A percentile compares a stretch with the other conserved stretches of the same genome.
These are phyloP conservation scores for Scotopteryx bipunctaria DNA, from an alignment of 2,888 invertebrate species.

Conservation along the genomic window DNA sequence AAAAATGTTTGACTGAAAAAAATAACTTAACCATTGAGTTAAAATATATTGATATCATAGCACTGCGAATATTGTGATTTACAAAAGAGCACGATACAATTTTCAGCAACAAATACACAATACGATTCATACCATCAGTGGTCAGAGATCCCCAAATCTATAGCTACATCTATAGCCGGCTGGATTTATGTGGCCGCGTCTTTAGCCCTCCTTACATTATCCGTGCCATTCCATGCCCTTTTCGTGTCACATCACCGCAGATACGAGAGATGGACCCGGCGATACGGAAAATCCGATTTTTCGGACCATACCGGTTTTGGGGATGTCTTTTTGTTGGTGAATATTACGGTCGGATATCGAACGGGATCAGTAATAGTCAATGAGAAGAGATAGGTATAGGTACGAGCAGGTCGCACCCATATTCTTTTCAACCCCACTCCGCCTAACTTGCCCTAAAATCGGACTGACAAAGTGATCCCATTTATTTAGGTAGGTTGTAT, in stretches of 20 bases:
- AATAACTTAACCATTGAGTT: too few species aligned
- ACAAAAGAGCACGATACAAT: too few species aligned
- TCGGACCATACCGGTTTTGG: conserved; percentile 24
- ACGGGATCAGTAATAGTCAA: neutral
- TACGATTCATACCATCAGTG: neutral
- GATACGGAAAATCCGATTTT: conserved; percentile 39
- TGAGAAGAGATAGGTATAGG: neutral
- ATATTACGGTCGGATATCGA: conserved; percentile 19
- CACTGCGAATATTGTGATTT: too few species aligned
- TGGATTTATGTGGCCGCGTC: conserved; percentile 28
- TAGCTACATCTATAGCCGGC: conserved; percentile 27
- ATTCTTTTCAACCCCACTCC: neutral
- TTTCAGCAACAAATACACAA: too few species aligned
- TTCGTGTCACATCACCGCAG: conserved; percentile 39
- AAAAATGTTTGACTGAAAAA: too few species aligned
- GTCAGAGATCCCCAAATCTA: conserved; percentile 19
- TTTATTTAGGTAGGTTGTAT: too few species aligned
- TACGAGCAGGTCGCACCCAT: neutral
- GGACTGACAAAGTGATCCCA: too few species aligned
- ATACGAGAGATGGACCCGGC: conserved; percentile 37
- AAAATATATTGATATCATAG: too few species aligned
- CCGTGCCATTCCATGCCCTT: conserved; percentile 34
- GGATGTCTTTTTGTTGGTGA: conserved; percentile 22
- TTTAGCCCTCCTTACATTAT: conserved; percentile 26
- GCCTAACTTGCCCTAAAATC: too few species aligned